Evolutionary conservation across 2,113 vertebrate species (phyloP), one percentile per base, ranked within the genome.

Genomic region (Guaruba guarouba): DNA sequence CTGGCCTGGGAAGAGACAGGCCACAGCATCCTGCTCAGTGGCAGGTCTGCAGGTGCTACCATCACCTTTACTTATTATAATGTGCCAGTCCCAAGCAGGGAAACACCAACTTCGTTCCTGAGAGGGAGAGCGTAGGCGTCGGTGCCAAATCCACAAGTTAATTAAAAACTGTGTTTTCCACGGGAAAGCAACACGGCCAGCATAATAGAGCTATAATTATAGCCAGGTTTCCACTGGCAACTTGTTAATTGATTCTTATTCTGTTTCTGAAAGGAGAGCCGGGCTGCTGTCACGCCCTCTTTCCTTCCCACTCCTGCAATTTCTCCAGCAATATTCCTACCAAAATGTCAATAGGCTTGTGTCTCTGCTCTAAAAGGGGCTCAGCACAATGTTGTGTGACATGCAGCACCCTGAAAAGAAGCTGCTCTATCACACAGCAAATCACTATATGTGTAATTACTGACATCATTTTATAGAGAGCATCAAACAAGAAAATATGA

Each of bases 201-300:
- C 70, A 96, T 95, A 97, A 97, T 89, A 93, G 78, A 95, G 92
- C 77, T 94, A 94, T 96, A 96, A 97, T 95, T 96, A 96, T 76
- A 93, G 27, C 87, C 74, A 92, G 92, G 96, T 96, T 96, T 96
- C 91, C 91, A 96, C 86, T 89, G 88, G 95, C 94, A 97, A 95
- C 96, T 91, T 96, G 92, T 76, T 96, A 96, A 96, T 97, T 97
- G 94, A 96, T 96, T 95, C 95, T 91, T 84, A 77, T 3, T 81
- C 86, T 74, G 54, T 55, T 94, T 91, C 93, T 92, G 86, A 92
- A 85, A 93, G 88, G 86, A 82, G 62, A 95, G 91, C 66, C 33
- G 46, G 74, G 92, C 48, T 97, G 62, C 75, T 94, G 89, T 96
- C 92, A 91, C 79, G 6, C 71, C 93, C 93, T 81, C 78, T 51